Conservation (phyloP, 2,888 invertebrate genomes). For the Cosmopolites sordidus region DNA sequence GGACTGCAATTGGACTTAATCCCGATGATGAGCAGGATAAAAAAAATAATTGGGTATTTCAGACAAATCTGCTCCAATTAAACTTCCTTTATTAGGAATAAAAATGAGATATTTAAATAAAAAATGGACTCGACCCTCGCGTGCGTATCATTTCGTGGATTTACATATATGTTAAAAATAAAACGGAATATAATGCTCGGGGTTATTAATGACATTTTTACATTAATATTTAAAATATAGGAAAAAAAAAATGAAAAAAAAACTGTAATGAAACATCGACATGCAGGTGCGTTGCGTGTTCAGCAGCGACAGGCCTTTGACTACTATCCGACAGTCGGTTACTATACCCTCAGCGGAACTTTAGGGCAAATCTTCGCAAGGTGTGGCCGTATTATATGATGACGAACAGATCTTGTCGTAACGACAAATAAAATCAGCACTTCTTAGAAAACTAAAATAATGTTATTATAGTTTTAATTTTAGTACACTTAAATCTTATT, state of each 20-base stretch:
- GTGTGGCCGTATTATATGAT: background rate
- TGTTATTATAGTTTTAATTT: no score
- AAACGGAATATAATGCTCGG: background rate
- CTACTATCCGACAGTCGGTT: slow-evolving; percentile 24
- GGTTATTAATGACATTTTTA: slow-evolving; percentile 13
- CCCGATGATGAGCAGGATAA: no score
- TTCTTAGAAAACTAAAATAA: no score
- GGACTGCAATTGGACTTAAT: no score
- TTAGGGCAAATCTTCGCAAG: slow-evolving; percentile 11
- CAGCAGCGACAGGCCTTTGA: slow-evolving; percentile 22
- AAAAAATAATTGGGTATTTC: no score
- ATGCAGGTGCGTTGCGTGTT: slow-evolving; percentile 28
- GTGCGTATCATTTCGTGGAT: slow-evolving; percentile 1
- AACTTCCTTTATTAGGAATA: no score
- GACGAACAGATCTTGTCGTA: background rate
- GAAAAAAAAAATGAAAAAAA: slow-evolving; percentile 9
- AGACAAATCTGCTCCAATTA: no score
- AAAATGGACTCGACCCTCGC: background rate
- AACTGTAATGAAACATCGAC: slow-evolving; percentile 25
- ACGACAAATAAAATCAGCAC: background rate
- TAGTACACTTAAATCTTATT: no score
- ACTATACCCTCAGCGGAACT: slow-evolving; percentile 16
- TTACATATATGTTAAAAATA: slow-evolving; percentile 1
- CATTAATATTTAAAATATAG: slow-evolving; percentile 21
- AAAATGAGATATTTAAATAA: no score